These are phyloP conservation scores for Eupeodes latifasciatus DNA, from an alignment of 2,888 invertebrate genomes.

Conservation along the genomic window DNA sequence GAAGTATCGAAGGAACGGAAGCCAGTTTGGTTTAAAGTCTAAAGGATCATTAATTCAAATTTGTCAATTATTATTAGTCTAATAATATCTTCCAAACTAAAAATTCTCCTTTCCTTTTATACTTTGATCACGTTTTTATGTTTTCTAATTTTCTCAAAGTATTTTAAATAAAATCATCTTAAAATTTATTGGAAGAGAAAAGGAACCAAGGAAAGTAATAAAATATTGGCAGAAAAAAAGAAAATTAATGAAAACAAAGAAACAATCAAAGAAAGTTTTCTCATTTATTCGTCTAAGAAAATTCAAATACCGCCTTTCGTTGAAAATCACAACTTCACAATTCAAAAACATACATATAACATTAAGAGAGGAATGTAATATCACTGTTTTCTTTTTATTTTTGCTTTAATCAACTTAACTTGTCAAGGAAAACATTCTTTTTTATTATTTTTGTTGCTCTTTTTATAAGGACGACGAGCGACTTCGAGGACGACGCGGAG, in stretches of 20 bases:
- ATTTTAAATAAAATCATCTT: neutral
- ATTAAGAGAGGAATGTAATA: constrained; percentile 44
- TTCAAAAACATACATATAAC: constrained; percentile 48
- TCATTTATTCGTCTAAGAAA: constrained; percentile 50
- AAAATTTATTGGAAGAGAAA: neutral
- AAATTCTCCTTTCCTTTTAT: too few relatives aligned
- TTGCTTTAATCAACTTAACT: constrained; percentile 61
- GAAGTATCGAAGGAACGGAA: too few relatives aligned
- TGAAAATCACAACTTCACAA: constrained; percentile 50
- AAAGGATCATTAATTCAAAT: too few relatives aligned
- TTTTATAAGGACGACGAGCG: neutral
- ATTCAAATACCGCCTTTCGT: constrained; percentile 55
- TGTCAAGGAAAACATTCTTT: constrained; percentile 25
- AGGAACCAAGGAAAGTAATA: neutral
- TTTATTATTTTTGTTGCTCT: constrained; percentile 11
- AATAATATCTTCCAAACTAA: too few relatives aligned
- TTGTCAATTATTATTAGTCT: too few relatives aligned
- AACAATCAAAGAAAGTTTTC: constrained; percentile 65
- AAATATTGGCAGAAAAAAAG: neutral
- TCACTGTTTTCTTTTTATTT: constrained; percentile 21
- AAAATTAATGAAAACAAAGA: constrained; percentile 19
- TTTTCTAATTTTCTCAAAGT: neutral
- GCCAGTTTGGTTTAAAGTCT: too few relatives aligned
- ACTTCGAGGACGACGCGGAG: neutral
- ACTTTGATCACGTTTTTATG: too few relatives aligned